Evolutionary conservation across 2,113 vertebrate genomes (phyloP), one percentile per base, ranked within the genome.

Genomic region (Cyrtonyx montezumae): DNA sequence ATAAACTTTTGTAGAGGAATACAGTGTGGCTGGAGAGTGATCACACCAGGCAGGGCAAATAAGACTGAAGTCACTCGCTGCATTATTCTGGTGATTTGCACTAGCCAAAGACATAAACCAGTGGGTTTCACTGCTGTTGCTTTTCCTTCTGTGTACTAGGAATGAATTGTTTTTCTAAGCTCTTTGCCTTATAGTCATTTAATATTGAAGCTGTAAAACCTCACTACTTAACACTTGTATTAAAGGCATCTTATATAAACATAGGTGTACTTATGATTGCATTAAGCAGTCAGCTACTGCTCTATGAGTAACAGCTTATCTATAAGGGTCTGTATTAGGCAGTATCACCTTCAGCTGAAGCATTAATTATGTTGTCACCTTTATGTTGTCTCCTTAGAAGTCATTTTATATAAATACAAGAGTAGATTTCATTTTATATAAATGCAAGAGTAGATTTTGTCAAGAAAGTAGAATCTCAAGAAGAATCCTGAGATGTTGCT

Each of bases 371-470:
- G 16, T 59, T 55, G 37, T 86, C 75, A 82, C 17, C 11, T 51
- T 76, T 84, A 86, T 37, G 9, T 37, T 22, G 6, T 69, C 28
- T 91, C 30, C 53, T 87, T 76, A 91, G 95, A 46, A 84, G 46
- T n/a, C 9, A 2, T n/a, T n/a, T n/a, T n/a, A n/a, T n/a, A n/a
- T n/a, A n/a, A n/a, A n/a, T 65, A 28, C 45, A 94, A 85, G 21
- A 45, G 21, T 74, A 85, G 67, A 70, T 92, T 97, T 94, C n/a
- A n/a, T n/a, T n/a, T n/a, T n/a, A n/a, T n/a, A n/a, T n/a, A n/a
- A n/a, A n/a, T 65, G 32, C 45, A 94, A 85, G 21, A 45, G 21
- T 74, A 85, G 67, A 70, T 92, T 97, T 94, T 96, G 51, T 86
- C n/a, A 87, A 51, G 32, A 91, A 86, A 94, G 11, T 4, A 43